Base-by-base conservation (phyloP, 2,888 invertebrate species). In the Acleris cristana region DNA sequence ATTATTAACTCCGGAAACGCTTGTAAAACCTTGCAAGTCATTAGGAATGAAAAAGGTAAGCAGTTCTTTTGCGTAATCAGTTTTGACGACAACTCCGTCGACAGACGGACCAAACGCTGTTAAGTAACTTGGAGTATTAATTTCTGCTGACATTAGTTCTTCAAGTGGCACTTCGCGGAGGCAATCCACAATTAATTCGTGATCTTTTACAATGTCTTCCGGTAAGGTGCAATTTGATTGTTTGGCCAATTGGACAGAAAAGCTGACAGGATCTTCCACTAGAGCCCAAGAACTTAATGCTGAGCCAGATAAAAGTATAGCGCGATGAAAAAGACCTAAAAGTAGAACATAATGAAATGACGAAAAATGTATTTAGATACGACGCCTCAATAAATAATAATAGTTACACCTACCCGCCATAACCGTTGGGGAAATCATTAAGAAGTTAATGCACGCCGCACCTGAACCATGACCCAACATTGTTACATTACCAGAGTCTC, bases 401-500 rank as follows among this genome's bases (percentile, higher is more conserved):
- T 19, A 19, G 48, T 34, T 45, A 73, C 40, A 40, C 82, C 79
- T 73, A 95, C 95, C 95, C 72, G 94, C 94, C 83, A 96, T 95
- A 72, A 99, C 98, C 58, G 98, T 98, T 0, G 99, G 98, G 10
- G 99, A 99, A 70, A 99, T 97, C 96, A 99, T 98, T 54, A 99
- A 95, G 82, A 99, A 97, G 88, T 99, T 98, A 74, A 99, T 99
- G 83, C 99, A 97, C 0, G 99, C 98, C 0, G 99, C 99, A 0
- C 99, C 99, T 1, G 98, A 97, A 0, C 99, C 99, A 82, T 99
- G 99, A 0, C 99, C 99, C 71, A 98, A 95, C 81, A 99, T 94
- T 0, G 99, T 99, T n/a, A 99, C 98, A 76, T 97, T 96, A 63
- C 96, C 95, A 1, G 98, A 96, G 87, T 99, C 99, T 0, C 99